These are phyloP conservation scores for Drosophila yooni DNA, from an alignment of 2,888 invertebrate genomes.

Conservation along the genomic window DNA sequence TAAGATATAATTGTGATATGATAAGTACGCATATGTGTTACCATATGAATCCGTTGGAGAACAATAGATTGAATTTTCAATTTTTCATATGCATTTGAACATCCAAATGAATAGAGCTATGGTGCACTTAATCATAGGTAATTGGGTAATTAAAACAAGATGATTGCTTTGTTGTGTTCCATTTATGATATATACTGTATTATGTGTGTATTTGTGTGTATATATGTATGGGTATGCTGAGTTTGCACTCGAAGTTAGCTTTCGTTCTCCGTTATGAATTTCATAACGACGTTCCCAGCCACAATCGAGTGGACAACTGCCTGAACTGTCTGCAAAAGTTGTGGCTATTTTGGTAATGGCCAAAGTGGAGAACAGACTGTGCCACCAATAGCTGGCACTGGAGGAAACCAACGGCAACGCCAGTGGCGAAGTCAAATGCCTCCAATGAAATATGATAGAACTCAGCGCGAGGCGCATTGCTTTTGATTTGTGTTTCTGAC, in stretches of 20 bases:
- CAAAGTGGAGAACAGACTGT: conserved; percentile 39
- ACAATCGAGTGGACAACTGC: conserved; percentile 7
- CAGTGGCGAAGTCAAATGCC: conserved; percentile 51
- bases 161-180: neutral
- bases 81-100: neutral
- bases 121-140: neutral
- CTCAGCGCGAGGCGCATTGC: conserved; percentile 63
- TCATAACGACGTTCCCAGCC: conserved; percentile 44
- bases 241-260: conserved; percentile 53
- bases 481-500: conserved; percentile 77
- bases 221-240: neutral
- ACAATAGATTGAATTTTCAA: neutral
- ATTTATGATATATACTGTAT: neutral
- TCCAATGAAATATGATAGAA: conserved; percentile 77
- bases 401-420: conserved; percentile 20
- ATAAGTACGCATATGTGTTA: neutral
- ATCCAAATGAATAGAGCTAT: neutral
- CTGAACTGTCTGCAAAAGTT: conserved; percentile 14
- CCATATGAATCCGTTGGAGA: neutral
- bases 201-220: neutral
- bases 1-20: neutral
- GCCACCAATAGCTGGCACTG: conserved; percentile 21
- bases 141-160: neutral
- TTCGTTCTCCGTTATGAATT: conserved; percentile 33
- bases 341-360: conserved; percentile 52